Percentiles rank a stretch among this genome's conserved stretches.
Evolutionary conservation across 2,113 vertebrate genomes (phyloP).

Genomic region (Lutjanus erythropterus): DNA sequence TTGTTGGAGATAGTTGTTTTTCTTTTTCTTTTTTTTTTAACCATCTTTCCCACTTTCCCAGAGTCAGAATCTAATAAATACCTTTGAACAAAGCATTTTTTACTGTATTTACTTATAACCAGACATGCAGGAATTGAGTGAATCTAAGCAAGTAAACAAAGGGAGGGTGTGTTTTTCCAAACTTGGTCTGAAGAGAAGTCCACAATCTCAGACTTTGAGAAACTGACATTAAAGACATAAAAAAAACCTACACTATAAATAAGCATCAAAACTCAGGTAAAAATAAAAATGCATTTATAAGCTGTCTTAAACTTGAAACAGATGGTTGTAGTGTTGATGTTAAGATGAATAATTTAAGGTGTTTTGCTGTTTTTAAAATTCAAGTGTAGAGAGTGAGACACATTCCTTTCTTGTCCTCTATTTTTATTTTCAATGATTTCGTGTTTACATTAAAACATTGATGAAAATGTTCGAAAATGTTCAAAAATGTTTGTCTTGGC

Average conservation of each 20-base stretch:
- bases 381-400: background rate
- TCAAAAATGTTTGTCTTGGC: no score
- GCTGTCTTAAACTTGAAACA: background rate
- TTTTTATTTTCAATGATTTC: conserved; percentile 10
- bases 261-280: background rate
- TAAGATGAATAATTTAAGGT: background rate
- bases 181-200: no score
- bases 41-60: no score
- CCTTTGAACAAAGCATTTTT: no score
- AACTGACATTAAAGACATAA: background rate
- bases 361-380: background rate
- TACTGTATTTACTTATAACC: no score
- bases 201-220: no score
- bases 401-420: background rate
- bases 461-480: background rate
- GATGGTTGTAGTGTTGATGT: background rate
- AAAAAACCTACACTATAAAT: background rate
- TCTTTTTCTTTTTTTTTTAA: no score
- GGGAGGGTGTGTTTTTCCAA: no score
- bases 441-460: background rate
- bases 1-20: no score
- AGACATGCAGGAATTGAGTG: no score
- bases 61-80: no score
- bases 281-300: background rate
- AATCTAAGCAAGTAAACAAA: no score